Evolutionary conservation across 35 echinoderm and acorn worm genomes (phyloP), one percentile per base, ranked within the genome.

Genomic region (Lytechinus variegatus): DNA sequence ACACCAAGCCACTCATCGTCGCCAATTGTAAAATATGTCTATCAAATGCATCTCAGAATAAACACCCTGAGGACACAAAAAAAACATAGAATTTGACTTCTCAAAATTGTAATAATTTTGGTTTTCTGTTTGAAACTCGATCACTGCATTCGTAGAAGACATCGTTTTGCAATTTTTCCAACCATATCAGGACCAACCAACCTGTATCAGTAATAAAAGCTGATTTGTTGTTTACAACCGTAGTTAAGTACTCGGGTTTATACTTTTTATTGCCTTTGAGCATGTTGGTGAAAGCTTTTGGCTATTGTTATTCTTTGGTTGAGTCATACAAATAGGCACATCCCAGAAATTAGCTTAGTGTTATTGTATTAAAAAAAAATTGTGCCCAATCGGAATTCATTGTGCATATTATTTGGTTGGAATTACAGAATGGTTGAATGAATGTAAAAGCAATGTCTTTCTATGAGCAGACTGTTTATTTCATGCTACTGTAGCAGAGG

Each of bases 11-110:
- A 93, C 92, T 10, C 52, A 11, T 24, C 55, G 54, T 57, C 52
- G 55, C 52, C 52, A 93, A 55, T 54, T 93, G 92, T 93, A 90
- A 90, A 90, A 90, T 93, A 57, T 56, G 92, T 93, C 27, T 93
- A 93, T 9, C 66, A 54, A 57, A 13, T 28, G 54, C 92, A 93
- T 54, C 92, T 93, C 92, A 93, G 92, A 93, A 93, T 93, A 93
- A 93, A 93, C 27, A 57, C 53, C 52, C 92, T 93, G 92, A 93
- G 92, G 53, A 57, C 13, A 93, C 6, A 93, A n/a, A 54, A 92
- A 55, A 93, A 93, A 57, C 21, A 93, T 12, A 29, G 14, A 90
- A 52, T 29, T 90, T 10, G 9, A 13, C 52, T 44, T 44, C 88
- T 52, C 29, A 90, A 21, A 33, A 90, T 33, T 52, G 28, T 52